Conservation (phyloP, 2,888 invertebrate genomes). For the Cephalotes varians region DNA sequence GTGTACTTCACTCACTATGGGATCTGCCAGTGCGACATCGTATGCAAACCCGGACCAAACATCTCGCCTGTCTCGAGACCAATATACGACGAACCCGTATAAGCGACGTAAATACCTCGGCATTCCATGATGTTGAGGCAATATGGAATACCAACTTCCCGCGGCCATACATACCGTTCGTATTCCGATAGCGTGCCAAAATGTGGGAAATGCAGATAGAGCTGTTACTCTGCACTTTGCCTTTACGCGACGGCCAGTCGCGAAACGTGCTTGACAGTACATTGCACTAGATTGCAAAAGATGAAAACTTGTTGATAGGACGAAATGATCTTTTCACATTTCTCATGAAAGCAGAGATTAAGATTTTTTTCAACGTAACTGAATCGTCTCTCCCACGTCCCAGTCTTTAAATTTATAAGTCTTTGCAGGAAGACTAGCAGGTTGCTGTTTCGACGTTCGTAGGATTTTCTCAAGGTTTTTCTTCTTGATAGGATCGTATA, state of each 20-base stretch:
- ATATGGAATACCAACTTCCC: slow-evolving; percentile 26
- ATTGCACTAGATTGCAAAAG: neutral
- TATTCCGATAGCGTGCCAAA: slow-evolving; percentile 34
- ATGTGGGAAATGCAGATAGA: slow-evolving; percentile 46
- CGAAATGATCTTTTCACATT: neutral
- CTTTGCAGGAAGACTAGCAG: too few species aligned
- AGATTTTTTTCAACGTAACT: neutral
- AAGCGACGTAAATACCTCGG: slow-evolving; percentile 48
- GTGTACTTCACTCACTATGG: neutral
- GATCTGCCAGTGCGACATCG: neutral
- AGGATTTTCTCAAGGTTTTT: neutral
- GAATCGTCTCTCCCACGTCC: neutral
- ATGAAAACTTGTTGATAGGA: neutral
- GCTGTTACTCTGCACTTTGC: slow-evolving; percentile 14
- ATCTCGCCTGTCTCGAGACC: slow-evolving; percentile 33
- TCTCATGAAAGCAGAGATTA: neutral
- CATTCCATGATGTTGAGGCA: slow-evolving; percentile 42
- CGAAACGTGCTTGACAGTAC: neutral
- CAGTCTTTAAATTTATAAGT: neutral
- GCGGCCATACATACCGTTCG: slow-evolving; percentile 24
- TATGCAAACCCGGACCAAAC: slow-evolving; percentile 25
- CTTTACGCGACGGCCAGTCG: neutral
- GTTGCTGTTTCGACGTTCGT: neutral
- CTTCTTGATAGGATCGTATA: neutral
- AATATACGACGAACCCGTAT: slow-evolving; percentile 1